A percentile compares a stretch with the other conserved stretches of the same genome.
Evolutionary conservation across 2,888 invertebrate genomes (phyloP).

Genomic region (Scelioninae gen. 2): DNA sequence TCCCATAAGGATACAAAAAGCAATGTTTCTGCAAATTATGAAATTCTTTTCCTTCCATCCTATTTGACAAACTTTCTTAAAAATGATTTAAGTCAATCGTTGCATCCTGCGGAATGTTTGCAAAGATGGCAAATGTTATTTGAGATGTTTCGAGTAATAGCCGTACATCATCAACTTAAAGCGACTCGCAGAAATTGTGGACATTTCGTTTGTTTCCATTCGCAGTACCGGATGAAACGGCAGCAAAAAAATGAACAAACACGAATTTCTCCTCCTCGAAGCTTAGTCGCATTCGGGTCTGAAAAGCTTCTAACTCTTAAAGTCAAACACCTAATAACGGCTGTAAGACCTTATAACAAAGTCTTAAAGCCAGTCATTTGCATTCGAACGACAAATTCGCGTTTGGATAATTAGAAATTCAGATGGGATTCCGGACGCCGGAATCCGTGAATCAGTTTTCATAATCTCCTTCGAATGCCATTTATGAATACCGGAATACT

Average conservation of each 20-base stretch:
- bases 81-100: too few relatives aligned
- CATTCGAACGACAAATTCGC: constrained; percentile 20
- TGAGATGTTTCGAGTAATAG: too few relatives aligned
- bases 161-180: too few relatives aligned
- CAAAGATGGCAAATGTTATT: too few relatives aligned
- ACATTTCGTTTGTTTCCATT: background rate
- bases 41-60: too few relatives aligned
- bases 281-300: background rate
- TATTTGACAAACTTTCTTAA: too few relatives aligned
- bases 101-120: too few relatives aligned
- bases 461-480: constrained; percentile 11
- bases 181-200: background rate
- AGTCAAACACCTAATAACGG: constrained; percentile 20
- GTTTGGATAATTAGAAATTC: constrained; percentile 27
- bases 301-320: constrained; percentile 2
- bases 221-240: too few relatives aligned
- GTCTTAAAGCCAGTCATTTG: constrained; percentile 27
- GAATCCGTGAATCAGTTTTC: constrained; percentile 13
- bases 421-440: constrained; percentile 8
- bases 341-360: constrained; percentile 28
- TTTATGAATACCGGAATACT: constrained; percentile 25
- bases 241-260: background rate
- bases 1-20: too few relatives aligned
- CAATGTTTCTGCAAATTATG: too few relatives aligned
- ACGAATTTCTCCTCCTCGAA: background rate